Percentiles rank a stretch among this genome's conserved stretches.
Evolutionary conservation across 2,888 invertebrate species (phyloP).

Genomic region (Lissonota sp.): DNA sequence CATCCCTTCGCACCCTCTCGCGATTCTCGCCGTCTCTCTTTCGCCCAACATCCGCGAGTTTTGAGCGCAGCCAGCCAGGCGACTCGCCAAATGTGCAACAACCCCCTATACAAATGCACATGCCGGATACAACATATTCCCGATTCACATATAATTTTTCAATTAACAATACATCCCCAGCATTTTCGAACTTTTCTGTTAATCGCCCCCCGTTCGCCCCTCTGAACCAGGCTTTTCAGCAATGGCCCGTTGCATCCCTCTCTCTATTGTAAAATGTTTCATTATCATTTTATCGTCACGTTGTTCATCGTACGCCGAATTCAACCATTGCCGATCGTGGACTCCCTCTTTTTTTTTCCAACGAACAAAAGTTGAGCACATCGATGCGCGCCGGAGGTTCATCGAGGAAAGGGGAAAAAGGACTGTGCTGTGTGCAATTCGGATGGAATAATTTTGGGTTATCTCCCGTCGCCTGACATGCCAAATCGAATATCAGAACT

Average conservation of each 20-base stretch:
- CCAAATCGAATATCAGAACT: slow-evolving; percentile 56
- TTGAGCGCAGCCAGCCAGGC: background rate
- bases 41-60: background rate
- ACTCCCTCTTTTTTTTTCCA: background rate
- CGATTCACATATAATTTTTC: slow-evolving; percentile 50
- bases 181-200: slow-evolving; percentile 30
- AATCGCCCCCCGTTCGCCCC: slow-evolving; percentile 8
- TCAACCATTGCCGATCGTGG: too few relatives aligned
- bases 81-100: slow-evolving; percentile 6
- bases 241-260: too few relatives aligned
- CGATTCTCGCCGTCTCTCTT: background rate
- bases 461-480: slow-evolving; percentile 39
- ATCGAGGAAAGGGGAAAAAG: background rate
- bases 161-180: slow-evolving; percentile 46
- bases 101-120: background rate
- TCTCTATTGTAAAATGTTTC: background rate
- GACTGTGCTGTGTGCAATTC: background rate
- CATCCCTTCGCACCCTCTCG: background rate
- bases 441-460: slow-evolving; percentile 53
- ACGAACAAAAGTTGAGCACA: background rate
- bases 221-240: background rate
- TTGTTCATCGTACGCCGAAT: background rate
- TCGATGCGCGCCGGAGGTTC: background rate
- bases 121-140: background rate
- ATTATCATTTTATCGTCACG: background rate